phyloP scores from a whole-genome alignment of 2,888 invertebrate genomes.

The Drosophila incognita region DNA sequence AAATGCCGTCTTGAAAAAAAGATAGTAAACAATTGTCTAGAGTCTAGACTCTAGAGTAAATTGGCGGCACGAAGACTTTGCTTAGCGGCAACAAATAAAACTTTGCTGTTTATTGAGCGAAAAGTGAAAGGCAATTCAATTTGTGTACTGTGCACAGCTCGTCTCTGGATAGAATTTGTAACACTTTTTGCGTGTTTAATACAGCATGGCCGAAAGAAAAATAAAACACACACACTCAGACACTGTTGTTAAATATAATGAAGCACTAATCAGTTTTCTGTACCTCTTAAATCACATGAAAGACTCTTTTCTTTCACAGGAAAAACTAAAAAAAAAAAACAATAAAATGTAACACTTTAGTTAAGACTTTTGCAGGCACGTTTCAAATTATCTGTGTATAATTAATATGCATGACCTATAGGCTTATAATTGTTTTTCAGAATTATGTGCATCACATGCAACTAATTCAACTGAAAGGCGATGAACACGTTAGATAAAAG shows the following conservation, averaged over 20 bases:
- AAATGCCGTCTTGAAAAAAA: background rate
- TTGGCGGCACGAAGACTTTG: background rate
- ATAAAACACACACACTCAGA: background rate
- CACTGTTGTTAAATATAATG: slow-evolving; percentile 47
- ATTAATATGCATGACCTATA: slow-evolving; percentile 23
- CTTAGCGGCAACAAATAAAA: slow-evolving; percentile 17
- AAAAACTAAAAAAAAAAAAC: slow-evolving; percentile 15
- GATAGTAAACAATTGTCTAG: slow-evolving; percentile 15
- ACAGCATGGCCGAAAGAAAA: slow-evolving; percentile 42
- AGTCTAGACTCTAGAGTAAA: slow-evolving; percentile 15
- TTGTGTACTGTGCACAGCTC: slow-evolving; percentile 33
- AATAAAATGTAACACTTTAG: slow-evolving; percentile 35
- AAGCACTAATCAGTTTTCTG: slow-evolving; percentile 52
- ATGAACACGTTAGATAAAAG: slow-evolving; percentile 57
- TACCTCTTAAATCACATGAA: slow-evolving; percentile 29
- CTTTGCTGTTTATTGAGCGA: slow-evolving; percentile 62
- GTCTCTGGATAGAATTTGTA: slow-evolving; percentile 67
- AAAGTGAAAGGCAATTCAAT: slow-evolving; percentile 62
- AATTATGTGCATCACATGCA: slow-evolving; percentile 39
- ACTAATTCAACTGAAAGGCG: slow-evolving; percentile 56
- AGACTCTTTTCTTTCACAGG: slow-evolving; percentile 30
- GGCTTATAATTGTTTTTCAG: slow-evolving; percentile 31
- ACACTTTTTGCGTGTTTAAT: slow-evolving; percentile 75
- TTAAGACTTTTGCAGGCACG: slow-evolving; percentile 18
- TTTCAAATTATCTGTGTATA: slow-evolving; percentile 26